Percentiles rank a stretch among this genome's conserved stretches.
phyloP scores from a whole-genome alignment of 2,888 invertebrate genomes.

The Uropetala carovei region DNA sequence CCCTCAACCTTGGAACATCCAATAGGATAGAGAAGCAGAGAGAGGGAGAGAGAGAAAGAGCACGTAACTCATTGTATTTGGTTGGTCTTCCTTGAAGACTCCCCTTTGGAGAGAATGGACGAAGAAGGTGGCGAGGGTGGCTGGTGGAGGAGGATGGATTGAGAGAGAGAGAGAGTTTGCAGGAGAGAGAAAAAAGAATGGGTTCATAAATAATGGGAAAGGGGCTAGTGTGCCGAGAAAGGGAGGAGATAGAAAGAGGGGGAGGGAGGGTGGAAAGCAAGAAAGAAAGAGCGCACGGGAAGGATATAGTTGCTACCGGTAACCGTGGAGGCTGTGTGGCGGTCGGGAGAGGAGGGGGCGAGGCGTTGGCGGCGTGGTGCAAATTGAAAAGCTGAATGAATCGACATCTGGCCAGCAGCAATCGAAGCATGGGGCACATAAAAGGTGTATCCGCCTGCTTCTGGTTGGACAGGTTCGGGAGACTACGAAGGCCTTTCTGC shows the following conservation, averaged over 20 bases:
- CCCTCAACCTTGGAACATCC: conserved; percentile 30
- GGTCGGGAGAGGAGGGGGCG: too few relatives aligned
- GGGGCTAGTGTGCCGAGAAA: neutral
- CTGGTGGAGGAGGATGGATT: neutral
- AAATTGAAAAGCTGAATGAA: neutral
- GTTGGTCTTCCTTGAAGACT: conserved; percentile 41
- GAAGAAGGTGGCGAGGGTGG: neutral
- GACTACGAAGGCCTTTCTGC: too few relatives aligned
- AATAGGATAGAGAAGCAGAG: neutral
- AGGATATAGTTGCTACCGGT: too few relatives aligned
- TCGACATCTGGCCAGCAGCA: too few relatives aligned
- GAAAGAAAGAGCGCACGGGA: too few relatives aligned
- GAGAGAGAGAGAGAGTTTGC: neutral
- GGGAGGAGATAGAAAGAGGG: neutral
- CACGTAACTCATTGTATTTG: conserved; percentile 19
- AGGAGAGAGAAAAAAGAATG: neutral
- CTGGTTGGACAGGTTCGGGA: too few relatives aligned
- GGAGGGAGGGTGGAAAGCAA: too few relatives aligned
- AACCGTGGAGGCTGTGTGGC: too few relatives aligned
- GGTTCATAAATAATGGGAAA: neutral
- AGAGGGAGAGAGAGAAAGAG: too few relatives aligned
- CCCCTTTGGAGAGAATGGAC: neutral
- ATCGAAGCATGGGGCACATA: too few relatives aligned
- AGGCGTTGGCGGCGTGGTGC: neutral
- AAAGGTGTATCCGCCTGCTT: too few relatives aligned